Conservation (phyloP, 92 coral and sea anemone species). For the Desmophyllum pertusum region DNA sequence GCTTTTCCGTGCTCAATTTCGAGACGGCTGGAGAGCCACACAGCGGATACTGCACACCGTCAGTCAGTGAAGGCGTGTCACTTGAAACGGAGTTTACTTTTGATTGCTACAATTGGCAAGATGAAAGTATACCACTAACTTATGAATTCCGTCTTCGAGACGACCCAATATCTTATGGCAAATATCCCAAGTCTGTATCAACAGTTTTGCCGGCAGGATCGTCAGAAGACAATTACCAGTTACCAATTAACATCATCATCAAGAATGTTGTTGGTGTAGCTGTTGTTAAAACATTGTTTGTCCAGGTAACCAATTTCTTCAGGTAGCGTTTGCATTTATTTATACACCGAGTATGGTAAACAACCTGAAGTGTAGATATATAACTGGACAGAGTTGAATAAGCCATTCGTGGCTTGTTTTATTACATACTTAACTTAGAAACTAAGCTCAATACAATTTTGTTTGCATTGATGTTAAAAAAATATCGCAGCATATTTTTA, state of each 20-base stretch:
- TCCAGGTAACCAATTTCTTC: background rate
- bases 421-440: too few relatives aligned
- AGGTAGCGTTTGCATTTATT: background rate
- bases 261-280: background rate
- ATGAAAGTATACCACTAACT: background rate
- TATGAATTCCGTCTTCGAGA: slow-evolving; percentile 1
- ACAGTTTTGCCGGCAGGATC: background rate
- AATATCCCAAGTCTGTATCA: background rate
- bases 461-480: too few relatives aligned
- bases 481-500: too few relatives aligned
- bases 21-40: slow-evolving; percentile 1
- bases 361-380: too few relatives aligned
- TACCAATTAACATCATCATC: background rate
- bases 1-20: background rate
- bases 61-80: background rate
- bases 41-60: background rate
- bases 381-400: too few relatives aligned
- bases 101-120: background rate
- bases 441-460: too few relatives aligned
- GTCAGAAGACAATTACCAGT: background rate
- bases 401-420: too few relatives aligned
- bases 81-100: background rate
- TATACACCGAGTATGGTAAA: too few relatives aligned
- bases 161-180: slow-evolving; percentile 5
- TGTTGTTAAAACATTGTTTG: background rate